Evolutionary conservation across 2,888 invertebrate species (phyloP).

Genomic region (Scaptomyza tumidula): DNA sequence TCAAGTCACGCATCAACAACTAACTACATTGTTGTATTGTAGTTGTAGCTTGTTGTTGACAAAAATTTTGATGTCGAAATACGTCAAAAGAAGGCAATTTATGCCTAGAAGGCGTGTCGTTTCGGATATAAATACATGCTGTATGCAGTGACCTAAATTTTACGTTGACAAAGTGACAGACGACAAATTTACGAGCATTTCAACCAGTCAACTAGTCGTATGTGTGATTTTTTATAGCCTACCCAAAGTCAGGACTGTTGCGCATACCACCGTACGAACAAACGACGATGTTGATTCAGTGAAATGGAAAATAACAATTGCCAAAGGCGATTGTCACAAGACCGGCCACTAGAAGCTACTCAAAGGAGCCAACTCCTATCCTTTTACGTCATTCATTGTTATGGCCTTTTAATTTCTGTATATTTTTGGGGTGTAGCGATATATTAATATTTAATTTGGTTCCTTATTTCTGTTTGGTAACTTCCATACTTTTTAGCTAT

Average conservation of each 20-base stretch:
- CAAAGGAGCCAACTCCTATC: background rate
- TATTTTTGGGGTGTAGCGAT: slow-evolving; percentile 22
- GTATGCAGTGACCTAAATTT: slow-evolving; percentile 70
- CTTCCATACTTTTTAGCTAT: slow-evolving; percentile 16
- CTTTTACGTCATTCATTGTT: background rate
- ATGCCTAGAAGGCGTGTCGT: slow-evolving; percentile 24
- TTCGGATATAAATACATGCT: slow-evolving; percentile 35
- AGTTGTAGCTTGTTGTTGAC: background rate
- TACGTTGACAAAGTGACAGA: slow-evolving; percentile 60
- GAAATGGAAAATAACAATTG: slow-evolving; percentile 56
- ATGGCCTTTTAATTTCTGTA: slow-evolving; percentile 36
- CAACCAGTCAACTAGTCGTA: slow-evolving; percentile 47
- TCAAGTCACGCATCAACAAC: slow-evolving; percentile 26
- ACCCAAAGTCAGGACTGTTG: slow-evolving; percentile 49
- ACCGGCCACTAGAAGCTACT: background rate
- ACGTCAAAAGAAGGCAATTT: slow-evolving; percentile 27
- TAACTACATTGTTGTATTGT: background rate
- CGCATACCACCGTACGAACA: slow-evolving; percentile 22
- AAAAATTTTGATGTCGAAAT: slow-evolving; percentile 52
- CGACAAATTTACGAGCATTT: slow-evolving; percentile 37
- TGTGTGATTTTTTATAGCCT: slow-evolving; percentile 62
- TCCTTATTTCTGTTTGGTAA: background rate
- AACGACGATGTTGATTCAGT: slow-evolving; percentile 13
- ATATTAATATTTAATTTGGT: slow-evolving; percentile 53
- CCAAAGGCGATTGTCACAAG: slow-evolving; percentile 15